Base-by-base conservation (phyloP, 2,797 vertebrate genomes). In the Muraenolepis orangiensis region DNA sequence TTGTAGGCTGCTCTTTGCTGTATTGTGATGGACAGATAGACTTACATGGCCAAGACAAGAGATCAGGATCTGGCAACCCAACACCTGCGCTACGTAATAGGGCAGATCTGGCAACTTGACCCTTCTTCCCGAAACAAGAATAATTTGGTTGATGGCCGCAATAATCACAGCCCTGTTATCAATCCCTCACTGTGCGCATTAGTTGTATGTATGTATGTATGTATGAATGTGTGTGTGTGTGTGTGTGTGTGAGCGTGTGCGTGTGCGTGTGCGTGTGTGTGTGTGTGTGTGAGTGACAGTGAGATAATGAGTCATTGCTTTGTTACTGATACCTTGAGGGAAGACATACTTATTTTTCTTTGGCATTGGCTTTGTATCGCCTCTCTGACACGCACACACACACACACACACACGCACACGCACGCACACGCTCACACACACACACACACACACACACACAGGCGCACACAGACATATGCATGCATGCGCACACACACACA, bases 121-220 rank as follows among this genome's bases (percentile, higher is more conserved):
- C 81, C 87, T 81, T 79, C 88, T 80, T 77, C 72, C 36, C 80
- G 77, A 79, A 90, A 89, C 85, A 88, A 81, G 77, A 89, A 92
- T 91, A 89, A 91, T 91, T 92, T 89, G 90, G 82, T 90, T 89
- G 91, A 91, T 90, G 88, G 90, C 82, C 84, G 89, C 89, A 87
- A 91, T 91, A 93, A 93, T 93, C 90, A 90, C 86, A 89, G 89
- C 84, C 80, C 78, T 89, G 91, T 89, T 84, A 91, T 81, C 0
- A 88, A 91, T 92, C 90, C 87, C 64, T 78, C 57, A 12, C 74
- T 79, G 51, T 67, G 14, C 66, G 74, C 79, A 2, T 75, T 71
- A 85, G 77, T 78, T 51, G 28, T 64, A 51, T 70, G 74, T 36
- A 51, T 74, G 78, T 72, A 72, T 73, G 70, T 69, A 71, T 78